These are phyloP conservation scores for Phalera bucephala DNA, from an alignment of 2,888 invertebrate species.

Conservation along the genomic window DNA sequence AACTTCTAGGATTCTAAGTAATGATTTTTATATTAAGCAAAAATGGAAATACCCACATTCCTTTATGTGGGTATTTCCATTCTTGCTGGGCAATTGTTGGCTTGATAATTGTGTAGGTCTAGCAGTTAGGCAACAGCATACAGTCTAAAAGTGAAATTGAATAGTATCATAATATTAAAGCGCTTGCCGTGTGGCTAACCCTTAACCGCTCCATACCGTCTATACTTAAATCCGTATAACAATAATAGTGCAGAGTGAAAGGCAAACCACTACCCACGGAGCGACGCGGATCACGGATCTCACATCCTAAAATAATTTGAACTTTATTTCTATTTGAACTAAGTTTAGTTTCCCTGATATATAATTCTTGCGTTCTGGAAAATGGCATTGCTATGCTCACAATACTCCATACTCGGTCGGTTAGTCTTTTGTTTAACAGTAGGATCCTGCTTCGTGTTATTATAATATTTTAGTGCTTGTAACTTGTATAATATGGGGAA, in stretches of 20 bases:
- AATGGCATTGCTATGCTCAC: constrained; percentile 41
- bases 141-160: too few relatives aligned
- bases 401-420: constrained; percentile 26
- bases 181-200: not conserved
- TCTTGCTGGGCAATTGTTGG: too few relatives aligned
- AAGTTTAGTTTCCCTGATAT: constrained; percentile 29
- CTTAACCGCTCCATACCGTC: constrained; percentile 10
- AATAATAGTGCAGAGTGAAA: constrained; percentile 65
- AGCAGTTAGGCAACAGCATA: too few relatives aligned
- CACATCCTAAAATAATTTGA: constrained; percentile 37
- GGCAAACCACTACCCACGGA: constrained; percentile 66
- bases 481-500: too few relatives aligned
- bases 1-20: too few relatives aligned
- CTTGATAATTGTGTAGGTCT: too few relatives aligned
- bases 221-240: constrained; percentile 29
- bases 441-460: constrained; percentile 20
- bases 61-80: too few relatives aligned
- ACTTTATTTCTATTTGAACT: constrained; percentile 35
- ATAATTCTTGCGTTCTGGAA: constrained; percentile 25
- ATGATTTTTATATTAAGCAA: too few relatives aligned
- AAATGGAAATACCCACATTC: too few relatives aligned
- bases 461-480: constrained; percentile 10
- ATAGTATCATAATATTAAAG: not conserved
- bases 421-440: constrained; percentile 28
- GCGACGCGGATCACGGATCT: constrained; percentile 29